Evolutionary conservation across 1,140 invertebrate genomes (phyloP).

Genomic region (Tetraneura akinire): DNA sequence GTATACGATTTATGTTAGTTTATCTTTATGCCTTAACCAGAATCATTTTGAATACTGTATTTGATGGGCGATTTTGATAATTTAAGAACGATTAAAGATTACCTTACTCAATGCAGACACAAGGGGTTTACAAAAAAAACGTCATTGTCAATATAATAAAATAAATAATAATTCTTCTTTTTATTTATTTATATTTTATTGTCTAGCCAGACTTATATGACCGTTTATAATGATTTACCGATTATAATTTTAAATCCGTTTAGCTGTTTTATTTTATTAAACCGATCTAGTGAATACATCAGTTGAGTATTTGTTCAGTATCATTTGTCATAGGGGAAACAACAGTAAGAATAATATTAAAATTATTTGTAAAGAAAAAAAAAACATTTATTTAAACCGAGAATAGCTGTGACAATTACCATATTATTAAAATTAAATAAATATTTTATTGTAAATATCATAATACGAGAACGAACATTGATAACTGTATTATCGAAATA

Average conservation of each 20-base stretch:
- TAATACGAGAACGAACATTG: not conserved
- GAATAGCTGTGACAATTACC: not conserved
- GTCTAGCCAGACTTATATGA: not conserved
- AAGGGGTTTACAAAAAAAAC: slow-evolving; percentile 6
- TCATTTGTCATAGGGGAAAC: not conserved
- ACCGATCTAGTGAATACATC: not conserved
- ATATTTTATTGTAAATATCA: not conserved
- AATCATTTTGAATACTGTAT: not conserved
- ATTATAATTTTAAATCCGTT: slow-evolving; percentile 39
- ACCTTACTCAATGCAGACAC: not conserved
- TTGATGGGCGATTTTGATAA: slow-evolving; percentile 11
- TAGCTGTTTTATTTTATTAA: not conserved
- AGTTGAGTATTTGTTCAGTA: slow-evolving; percentile 9
- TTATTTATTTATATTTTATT: slow-evolving; percentile 11
- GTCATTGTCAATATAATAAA: slow-evolving; percentile 24
- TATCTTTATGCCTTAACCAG: not conserved
- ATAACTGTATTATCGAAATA: not conserved
- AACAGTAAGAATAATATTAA: not conserved
- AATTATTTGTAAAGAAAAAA: not conserved
- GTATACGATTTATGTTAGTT: not conserved
- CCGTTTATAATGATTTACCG: slow-evolving; percentile 3
- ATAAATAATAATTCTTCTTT: slow-evolving; percentile 21
- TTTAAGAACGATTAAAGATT: slow-evolving; percentile 32
- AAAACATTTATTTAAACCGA: not conserved
- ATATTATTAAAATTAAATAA: not conserved